phyloP scores from a whole-genome alignment of 2,888 invertebrate genomes.

The Dastarcus helophoroides region DNA sequence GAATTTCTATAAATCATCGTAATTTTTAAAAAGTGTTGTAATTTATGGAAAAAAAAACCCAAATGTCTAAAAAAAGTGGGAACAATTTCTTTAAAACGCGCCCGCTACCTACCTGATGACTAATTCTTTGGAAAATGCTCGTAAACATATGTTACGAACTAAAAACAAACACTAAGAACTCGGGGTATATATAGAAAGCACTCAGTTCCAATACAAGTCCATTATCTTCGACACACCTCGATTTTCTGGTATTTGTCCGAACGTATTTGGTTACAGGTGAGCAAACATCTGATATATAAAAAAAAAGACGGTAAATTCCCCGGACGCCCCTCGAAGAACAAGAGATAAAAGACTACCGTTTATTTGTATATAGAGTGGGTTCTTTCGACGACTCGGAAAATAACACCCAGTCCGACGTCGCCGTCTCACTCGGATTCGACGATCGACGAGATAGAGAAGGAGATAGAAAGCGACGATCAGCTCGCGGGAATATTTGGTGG shows the following conservation, averaged over 20 bases:
- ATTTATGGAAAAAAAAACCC: too few relatives aligned
- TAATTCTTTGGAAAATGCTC: too few relatives aligned
- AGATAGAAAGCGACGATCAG: slow-evolving; percentile 10
- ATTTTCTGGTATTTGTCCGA: too few relatives aligned
- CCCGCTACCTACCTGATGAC: too few relatives aligned
- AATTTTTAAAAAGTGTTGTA: too few relatives aligned
- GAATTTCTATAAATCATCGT: too few relatives aligned
- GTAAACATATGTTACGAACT: too few relatives aligned
- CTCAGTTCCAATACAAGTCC: too few relatives aligned
- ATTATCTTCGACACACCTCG: neutral
- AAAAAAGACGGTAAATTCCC: slow-evolving; percentile 3
- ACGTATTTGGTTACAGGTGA: slow-evolving; percentile 13
- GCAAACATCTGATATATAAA: slow-evolving; percentile 5
- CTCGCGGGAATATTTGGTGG: slow-evolving; percentile 19
- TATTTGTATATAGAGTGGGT: slow-evolving; percentile 12
- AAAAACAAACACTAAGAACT: too few relatives aligned
- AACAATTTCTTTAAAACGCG: too few relatives aligned
- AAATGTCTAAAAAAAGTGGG: too few relatives aligned
- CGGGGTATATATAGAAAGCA: too few relatives aligned
- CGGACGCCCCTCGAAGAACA: slow-evolving; percentile 9
- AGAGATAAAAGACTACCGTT: slow-evolving; percentile 16
- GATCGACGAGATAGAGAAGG: slow-evolving; percentile 6
- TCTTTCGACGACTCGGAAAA: slow-evolving; percentile 12
- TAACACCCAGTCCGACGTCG: slow-evolving; percentile 8
- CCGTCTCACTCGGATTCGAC: slow-evolving; percentile 5